Evolutionary conservation across 2,797 vertebrate species (phyloP).

Genomic region (Manis javanica): DNA sequence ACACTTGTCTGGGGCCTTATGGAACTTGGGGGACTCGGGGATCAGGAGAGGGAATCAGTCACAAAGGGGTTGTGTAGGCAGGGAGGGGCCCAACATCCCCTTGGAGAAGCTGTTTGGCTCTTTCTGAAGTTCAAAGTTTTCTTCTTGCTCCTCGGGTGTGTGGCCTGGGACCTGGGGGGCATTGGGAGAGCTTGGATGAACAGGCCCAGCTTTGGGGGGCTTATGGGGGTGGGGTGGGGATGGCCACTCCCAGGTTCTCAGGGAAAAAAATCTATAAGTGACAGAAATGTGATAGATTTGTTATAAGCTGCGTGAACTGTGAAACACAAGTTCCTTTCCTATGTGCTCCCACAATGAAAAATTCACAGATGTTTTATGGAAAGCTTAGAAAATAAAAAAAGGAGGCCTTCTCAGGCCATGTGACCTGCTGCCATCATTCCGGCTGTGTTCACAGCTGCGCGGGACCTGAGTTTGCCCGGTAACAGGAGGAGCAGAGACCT

Average conservation of each 20-base stretch:
- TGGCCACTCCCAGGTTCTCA: neutral
- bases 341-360: neutral
- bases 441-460: fast-evolving
- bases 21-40: neutral
- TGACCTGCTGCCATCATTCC: fast-evolving
- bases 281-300: neutral
- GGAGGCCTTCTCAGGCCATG: fast-evolving
- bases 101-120: neutral
- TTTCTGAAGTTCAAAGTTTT: neutral
- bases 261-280: neutral
- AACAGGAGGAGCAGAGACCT: fast-evolving
- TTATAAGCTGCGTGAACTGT: neutral
- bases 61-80: neutral
- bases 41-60: neutral
- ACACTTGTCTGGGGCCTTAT: neutral
- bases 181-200: neutral
- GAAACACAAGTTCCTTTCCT: neutral
- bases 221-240: neutral
- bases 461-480: fast-evolving
- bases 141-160: neutral
- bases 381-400: neutral
- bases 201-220: neutral
- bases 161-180: neutral
- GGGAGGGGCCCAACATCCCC: fast-evolving
- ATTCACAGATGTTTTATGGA: neutral